Conservation (phyloP, 2,797 vertebrate genomes). For the Sebastes cheni region DNA sequence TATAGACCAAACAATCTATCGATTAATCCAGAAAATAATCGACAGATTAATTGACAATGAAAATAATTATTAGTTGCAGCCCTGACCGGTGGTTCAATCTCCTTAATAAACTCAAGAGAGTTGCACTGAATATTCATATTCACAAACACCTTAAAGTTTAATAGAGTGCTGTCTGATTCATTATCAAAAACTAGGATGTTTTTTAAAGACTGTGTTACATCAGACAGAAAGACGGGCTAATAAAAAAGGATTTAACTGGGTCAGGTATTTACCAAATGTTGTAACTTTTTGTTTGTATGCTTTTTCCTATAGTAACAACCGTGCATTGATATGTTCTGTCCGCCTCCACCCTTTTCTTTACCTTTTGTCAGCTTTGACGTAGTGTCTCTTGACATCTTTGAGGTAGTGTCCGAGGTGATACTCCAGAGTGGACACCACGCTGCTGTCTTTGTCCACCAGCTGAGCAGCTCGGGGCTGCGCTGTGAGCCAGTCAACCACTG, state of each 20-base stretch:
- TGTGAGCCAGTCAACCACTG: constrained; percentile 95
- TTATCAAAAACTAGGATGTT: neutral
- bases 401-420: constrained; percentile 93
- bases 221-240: neutral
- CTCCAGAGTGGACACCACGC: constrained; percentile 92
- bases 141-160: neutral
- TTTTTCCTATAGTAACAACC: too few relatives aligned
- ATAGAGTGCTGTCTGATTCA: neutral
- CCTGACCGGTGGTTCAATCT: neutral
- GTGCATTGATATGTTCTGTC: neutral
- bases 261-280: too few relatives aligned
- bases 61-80: too few relatives aligned
- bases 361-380: constrained; percentile 96
- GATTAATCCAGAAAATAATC: too few relatives aligned
- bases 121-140: neutral
- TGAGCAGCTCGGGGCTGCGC: constrained; percentile 95
- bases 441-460: constrained; percentile 95
- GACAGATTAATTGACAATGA: too few relatives aligned
- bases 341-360: constrained; percentile 54
- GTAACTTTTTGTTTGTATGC: too few relatives aligned
- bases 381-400: constrained; percentile 95
- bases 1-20: too few relatives aligned
- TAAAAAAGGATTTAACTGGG: neutral
- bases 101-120: neutral
- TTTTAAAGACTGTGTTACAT: neutral